Evolutionary conservation across 2,888 invertebrate genomes (phyloP).

Genomic region (Acanthosepion pharaonis): DNA sequence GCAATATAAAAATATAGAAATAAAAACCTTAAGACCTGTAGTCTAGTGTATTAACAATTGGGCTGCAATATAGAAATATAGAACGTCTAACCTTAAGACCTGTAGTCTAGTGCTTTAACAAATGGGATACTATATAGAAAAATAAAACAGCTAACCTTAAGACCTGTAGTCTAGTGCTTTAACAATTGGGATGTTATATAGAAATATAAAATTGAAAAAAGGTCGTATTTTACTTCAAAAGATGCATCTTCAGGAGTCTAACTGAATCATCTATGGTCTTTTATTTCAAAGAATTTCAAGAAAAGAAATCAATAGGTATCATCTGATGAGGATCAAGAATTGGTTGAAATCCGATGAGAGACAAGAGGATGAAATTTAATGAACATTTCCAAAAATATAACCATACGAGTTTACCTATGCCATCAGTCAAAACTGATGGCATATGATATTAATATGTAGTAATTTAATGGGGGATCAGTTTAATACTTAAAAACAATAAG

Average conservation of each 20-base stretch:
- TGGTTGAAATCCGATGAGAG: neutral
- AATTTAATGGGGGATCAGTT: too few relatives aligned
- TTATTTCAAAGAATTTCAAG: neutral
- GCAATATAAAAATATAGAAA: too few relatives aligned
- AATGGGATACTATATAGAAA: neutral
- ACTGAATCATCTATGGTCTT: neutral
- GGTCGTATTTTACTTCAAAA: neutral
- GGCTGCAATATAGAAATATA: neutral
- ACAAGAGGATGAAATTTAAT: neutral
- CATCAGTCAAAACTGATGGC: too few relatives aligned
- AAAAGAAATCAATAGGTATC: constrained; percentile 7
- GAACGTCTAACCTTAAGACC: neutral
- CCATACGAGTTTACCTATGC: neutral
- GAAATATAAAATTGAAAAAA: neutral
- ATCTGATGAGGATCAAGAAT: neutral
- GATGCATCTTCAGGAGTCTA: neutral
- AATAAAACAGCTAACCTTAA: neutral
- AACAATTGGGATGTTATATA: neutral
- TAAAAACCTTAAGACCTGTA: neutral
- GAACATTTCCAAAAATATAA: neutral
- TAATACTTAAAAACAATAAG: too few relatives aligned
- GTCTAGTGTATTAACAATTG: neutral
- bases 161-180: neutral
- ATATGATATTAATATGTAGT: too few relatives aligned
- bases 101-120: neutral